Base-by-base conservation (phyloP, 2,797 vertebrate genomes). In the Pseudotriccus pelzelni region DNA sequence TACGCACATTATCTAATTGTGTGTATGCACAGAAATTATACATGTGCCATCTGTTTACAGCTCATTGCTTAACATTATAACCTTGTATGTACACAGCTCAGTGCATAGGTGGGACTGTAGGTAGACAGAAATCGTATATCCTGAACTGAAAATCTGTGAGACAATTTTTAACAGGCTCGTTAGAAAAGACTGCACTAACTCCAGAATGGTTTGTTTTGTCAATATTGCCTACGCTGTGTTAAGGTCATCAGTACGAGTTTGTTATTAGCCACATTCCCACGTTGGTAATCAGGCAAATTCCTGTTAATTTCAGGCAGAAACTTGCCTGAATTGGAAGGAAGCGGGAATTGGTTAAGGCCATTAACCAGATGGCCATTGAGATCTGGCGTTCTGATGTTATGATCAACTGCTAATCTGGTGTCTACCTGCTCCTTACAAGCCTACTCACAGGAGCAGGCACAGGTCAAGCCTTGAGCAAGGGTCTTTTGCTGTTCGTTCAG, bases 191-290 rank as follows among this genome's bases (percentile, higher is more conserved):
- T 10, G 83, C 39, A 86, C 16, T 46, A 86, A 63, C 85, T 91
- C 87, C 89, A 89, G 90, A 94, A 92, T 3, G 84, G 52, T 89
- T 96, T 94, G 91, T 96, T 96, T 94, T 84, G 94, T 93, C 95
- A 95, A 94, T 93, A 96, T 67, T 94, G 87, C 89, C 93, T 84
- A 95, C 83, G 23, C 93, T 82, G 63, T 76, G 89, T 79, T 93
- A 93, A 94, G 94, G 95, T 94, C 87, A 94, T 50, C 82, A 80
- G 60, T 36, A 85, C 0, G 2, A 84, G 83, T 32, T 81, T 83
- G 67, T 41, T 84, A 94, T 88, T 84, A 94, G 83, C 85, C 77
- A 68, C 0, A 0, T 88, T 94, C 67, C 52, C 89, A 72, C 18
- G 1, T 2, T 70, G 63, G 56, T 89, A 84, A 78, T 93, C 83